Percentiles rank a stretch among this genome's conserved stretches.
Conservation (phyloP, 2,888 invertebrate species). For the Trachelus iudaicus region DNA sequence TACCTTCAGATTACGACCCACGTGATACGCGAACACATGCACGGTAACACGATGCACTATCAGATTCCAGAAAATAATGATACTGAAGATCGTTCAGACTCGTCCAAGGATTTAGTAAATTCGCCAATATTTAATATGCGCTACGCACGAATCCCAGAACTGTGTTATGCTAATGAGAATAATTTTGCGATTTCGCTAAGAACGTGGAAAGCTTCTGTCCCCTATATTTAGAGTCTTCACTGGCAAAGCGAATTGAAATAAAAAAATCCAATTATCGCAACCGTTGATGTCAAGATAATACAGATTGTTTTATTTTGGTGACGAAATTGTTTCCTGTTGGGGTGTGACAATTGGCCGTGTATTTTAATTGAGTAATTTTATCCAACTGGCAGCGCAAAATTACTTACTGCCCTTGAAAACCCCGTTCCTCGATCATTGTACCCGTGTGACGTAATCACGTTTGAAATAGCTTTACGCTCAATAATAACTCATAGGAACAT, state of each 20-base stretch:
- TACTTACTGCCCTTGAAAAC: conserved; percentile 44
- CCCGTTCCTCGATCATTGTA: conserved; percentile 30
- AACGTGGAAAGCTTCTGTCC: not conserved
- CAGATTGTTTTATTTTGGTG: conserved; percentile 28
- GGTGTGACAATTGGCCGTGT: conserved; percentile 39
- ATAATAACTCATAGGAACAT: not conserved
- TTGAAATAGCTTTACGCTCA: not conserved
- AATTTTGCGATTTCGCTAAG: not conserved
- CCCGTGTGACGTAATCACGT: not conserved
- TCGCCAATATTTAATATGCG: not conserved
- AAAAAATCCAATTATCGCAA: not conserved
- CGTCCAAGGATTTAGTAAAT: not conserved
- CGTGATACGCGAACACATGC: not conserved
- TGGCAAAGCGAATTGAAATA: not conserved
- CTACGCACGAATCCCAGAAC: not conserved
- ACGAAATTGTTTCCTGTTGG: conserved; percentile 39
- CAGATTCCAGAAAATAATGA: conserved; percentile 4
- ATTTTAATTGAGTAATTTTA: conserved; percentile 47
- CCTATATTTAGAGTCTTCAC: not conserved
- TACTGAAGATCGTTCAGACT: not conserved
- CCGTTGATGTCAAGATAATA: not conserved
- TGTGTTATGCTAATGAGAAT: not conserved
- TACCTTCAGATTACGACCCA: not conserved
- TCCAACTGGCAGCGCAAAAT: conserved; percentile 35
- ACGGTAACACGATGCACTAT: not conserved